Percentiles rank a stretch among this genome's conserved stretches.
phyloP scores from a whole-genome alignment of 2,888 invertebrate genomes.

The Philopedon plagiatum region DNA sequence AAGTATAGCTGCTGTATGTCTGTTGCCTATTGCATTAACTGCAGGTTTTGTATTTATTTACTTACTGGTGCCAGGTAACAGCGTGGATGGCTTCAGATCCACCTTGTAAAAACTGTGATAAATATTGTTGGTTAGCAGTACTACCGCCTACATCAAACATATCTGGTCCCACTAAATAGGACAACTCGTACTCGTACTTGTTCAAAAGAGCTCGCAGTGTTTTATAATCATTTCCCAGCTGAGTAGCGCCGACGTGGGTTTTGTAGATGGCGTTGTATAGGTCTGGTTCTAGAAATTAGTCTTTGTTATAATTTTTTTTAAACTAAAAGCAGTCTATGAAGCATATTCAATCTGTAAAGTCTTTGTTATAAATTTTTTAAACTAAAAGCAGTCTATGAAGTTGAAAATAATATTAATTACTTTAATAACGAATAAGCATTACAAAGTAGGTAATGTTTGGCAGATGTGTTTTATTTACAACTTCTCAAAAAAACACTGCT shows the following conservation, averaged over 20 bases:
- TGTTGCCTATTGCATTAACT: too few species aligned
- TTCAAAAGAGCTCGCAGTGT: conserved; percentile 72
- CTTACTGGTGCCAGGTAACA: conserved; percentile 81
- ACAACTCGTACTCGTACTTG: conserved; percentile 70
- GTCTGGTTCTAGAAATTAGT: conserved; percentile 75
- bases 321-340: too few species aligned
- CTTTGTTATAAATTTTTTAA: too few species aligned
- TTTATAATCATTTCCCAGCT: conserved; percentile 76
- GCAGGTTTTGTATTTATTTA: conserved; percentile 19
- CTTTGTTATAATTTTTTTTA: too few species aligned
- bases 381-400: too few species aligned
- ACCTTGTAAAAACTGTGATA: conserved; percentile 72
- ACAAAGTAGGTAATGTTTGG: too few species aligned
- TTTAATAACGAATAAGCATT: too few species aligned
- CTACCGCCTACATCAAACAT: conserved; percentile 78
- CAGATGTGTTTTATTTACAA: too few species aligned
- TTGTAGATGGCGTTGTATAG: conserved; percentile 77
- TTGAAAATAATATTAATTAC: too few species aligned
- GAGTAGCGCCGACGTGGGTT: conserved; percentile 71
- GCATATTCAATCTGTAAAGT: too few species aligned
- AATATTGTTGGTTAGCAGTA: conserved; percentile 72
- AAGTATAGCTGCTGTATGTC: too few species aligned
- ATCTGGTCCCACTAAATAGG: conserved; percentile 79
- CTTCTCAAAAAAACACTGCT: too few species aligned
- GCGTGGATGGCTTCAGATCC: conserved; percentile 71